phyloP scores from a whole-genome alignment of 1,140 invertebrate genomes.

The Trypoxylus dichotomus region DNA sequence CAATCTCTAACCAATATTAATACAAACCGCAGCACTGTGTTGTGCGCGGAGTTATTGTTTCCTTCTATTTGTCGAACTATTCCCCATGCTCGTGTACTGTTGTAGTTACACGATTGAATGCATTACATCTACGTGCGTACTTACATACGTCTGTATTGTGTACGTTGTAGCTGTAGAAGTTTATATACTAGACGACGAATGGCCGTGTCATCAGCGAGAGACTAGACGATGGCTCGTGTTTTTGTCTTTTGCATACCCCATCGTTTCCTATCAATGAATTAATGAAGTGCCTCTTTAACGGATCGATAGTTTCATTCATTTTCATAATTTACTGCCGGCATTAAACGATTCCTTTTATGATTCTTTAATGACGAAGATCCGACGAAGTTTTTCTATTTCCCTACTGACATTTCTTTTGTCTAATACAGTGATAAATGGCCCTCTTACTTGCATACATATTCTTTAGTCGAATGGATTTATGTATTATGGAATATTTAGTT shows the following conservation, averaged over 20 bases:
- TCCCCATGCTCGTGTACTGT: background rate
- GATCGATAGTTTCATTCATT: constrained; percentile 8
- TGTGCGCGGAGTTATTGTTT: constrained; percentile 6
- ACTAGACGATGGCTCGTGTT: background rate
- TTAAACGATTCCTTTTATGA: background rate
- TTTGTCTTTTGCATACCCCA: constrained; percentile 1
- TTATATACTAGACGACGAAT: background rate
- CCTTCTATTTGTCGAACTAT: constrained; percentile 9
- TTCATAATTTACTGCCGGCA: background rate
- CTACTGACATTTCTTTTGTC: too few relatives aligned
- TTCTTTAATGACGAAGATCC: background rate
- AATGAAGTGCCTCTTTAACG: background rate
- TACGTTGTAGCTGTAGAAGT: background rate
- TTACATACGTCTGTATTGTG: background rate
- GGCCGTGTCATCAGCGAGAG: background rate
- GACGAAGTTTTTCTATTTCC: background rate
- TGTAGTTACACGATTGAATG: background rate
- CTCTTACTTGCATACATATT: too few relatives aligned
- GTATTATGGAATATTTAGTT: too few relatives aligned
- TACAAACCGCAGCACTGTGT: background rate
- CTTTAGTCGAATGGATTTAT: too few relatives aligned
- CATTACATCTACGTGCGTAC: background rate
- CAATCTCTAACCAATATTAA: constrained; percentile 21
- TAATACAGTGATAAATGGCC: too few relatives aligned
- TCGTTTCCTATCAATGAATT: constrained; percentile 7